Conservation (phyloP, 2,797 vertebrate genomes). For the Amphiprion clarkii region DNA sequence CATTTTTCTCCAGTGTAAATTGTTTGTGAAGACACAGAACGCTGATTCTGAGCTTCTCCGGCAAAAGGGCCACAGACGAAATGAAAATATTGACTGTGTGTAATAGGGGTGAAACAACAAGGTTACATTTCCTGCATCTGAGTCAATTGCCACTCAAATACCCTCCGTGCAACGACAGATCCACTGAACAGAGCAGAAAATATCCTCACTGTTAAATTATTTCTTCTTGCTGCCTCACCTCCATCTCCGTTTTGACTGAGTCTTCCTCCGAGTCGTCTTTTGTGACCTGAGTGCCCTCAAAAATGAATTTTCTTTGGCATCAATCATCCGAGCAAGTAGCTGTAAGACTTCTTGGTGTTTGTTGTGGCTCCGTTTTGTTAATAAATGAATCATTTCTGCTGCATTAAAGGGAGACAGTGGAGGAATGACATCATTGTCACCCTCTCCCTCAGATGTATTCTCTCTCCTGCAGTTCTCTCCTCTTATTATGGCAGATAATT, state of each 20-base stretch:
- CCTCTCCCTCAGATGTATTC: neutral
- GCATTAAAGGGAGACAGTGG: slow-evolving; percentile 18
- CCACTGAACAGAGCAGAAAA: slow-evolving; percentile 12
- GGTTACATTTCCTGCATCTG: slow-evolving; percentile 55
- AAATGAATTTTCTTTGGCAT: slow-evolving; percentile 41
- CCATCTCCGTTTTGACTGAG: neutral
- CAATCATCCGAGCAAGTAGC: slow-evolving; percentile 41
- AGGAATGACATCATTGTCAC: slow-evolving; percentile 20
- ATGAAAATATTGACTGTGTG: slow-evolving; percentile 69
- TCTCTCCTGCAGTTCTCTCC: slow-evolving; percentile 9
- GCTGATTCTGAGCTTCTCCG: slow-evolving; percentile 41
- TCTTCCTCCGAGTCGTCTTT: slow-evolving; percentile 27
- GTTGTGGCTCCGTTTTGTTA: slow-evolving; percentile 34
- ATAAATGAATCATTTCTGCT: slow-evolving; percentile 37
- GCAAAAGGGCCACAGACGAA: slow-evolving; percentile 51
- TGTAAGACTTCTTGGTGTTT: slow-evolving; percentile 29
- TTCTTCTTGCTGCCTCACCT: slow-evolving; percentile 7
- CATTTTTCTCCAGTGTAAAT: slow-evolving; percentile 58
- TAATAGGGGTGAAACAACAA: slow-evolving; percentile 57
- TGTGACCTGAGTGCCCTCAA: slow-evolving; percentile 45
- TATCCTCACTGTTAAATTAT: slow-evolving; percentile 29
- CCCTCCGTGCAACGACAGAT: slow-evolving; percentile 1
- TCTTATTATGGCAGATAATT: slow-evolving; percentile 39
- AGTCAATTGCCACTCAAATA: slow-evolving; percentile 56
- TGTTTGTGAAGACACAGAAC: slow-evolving; percentile 53